Percentiles rank a stretch among this genome's conserved stretches.
Conservation (phyloP, 2,888 invertebrate genomes). For the Meta bourneti region DNA sequence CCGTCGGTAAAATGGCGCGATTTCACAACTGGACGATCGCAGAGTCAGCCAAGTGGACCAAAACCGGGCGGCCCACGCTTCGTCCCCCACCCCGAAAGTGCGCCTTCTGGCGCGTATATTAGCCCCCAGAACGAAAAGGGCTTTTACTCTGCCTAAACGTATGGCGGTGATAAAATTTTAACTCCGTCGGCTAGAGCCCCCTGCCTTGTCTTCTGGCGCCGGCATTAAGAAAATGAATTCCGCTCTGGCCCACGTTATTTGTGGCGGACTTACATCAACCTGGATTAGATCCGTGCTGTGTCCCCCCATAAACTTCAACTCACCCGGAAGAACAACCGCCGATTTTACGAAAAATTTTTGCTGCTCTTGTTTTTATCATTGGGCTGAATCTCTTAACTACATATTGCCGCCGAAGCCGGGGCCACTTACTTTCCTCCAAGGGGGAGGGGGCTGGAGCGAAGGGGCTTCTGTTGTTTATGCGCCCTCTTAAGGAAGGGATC, state of each 20-base stretch:
- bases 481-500: conserved; percentile 47
- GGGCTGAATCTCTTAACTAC: conserved; percentile 74
- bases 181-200: conserved; percentile 51
- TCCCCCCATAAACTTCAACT: conserved; percentile 70
- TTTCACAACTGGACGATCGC: conserved; percentile 75
- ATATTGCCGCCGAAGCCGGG: conserved; percentile 52
- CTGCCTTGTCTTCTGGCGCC: conserved; percentile 70
- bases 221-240: conserved; percentile 76
- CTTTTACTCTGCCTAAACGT: conserved; percentile 73
- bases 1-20: conserved; percentile 75
- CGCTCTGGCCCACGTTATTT: conserved; percentile 70
- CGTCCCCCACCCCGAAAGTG: conserved; percentile 45
- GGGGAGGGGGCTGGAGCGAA: background rate
- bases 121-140: conserved; percentile 65
- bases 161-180: conserved; percentile 77
- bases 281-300: conserved; percentile 71
- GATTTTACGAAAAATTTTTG: conserved; percentile 44
- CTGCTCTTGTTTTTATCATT: conserved; percentile 71
- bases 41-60: conserved; percentile 67
- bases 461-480: conserved; percentile 64
- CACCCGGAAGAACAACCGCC: conserved; percentile 71
- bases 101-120: conserved; percentile 73
- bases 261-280: conserved; percentile 76
- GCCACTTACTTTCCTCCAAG: conserved; percentile 50
- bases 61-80: conserved; percentile 54